Evolutionary conservation across 1,140 invertebrate species (phyloP), one percentile per base, ranked within the genome.

Genomic region (Rhizoglyphus robini): DNA sequence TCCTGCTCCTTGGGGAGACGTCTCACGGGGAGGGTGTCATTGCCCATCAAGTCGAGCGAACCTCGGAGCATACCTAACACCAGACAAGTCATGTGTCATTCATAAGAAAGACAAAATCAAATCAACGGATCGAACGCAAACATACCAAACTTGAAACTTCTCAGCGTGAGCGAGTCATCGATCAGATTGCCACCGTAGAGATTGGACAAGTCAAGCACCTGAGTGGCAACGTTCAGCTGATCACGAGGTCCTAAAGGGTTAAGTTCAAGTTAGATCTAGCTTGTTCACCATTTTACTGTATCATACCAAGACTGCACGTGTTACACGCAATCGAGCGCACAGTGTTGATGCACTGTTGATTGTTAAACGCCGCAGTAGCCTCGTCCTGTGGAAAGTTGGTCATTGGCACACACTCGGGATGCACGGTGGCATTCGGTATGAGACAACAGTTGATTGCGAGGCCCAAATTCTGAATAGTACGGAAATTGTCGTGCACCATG

Each of bases 141-240:
- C 48, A 23, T 66, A 63, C 75, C 75, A 59, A 69, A 65, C 23
- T 65, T 71, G 63, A 76, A 76, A 15, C 74, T 66, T 57, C 71
- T 59, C 30, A 72, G 58, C 13, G 46, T 38, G 25, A 67, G n/a
- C 5, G 41, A 65, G 3, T 67, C 64, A 36, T 65, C 62, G n/a
- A 71, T 64, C 29, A 67, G 62, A 3, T 80, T 78, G 2, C 83
- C 84, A 0, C 59, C 59, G 31, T 67, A 67, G 2, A 67, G 30
- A 36, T 63, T 63, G 25, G 65, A 67, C 11, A 65, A 31, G 34
- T 67, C 65, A 5, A 67, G 31, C 18, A 63, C 41, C 27, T 63
- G 65, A 15, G 65, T 65, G 1, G 46, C 59, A 1, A 51, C 46
- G 29, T 67, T 67, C 13, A 67, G 23, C 27, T 65, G 61, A 36